Conservation (phyloP, 1,140 invertebrate genomes). For the Psilanteris sp. region DNA sequence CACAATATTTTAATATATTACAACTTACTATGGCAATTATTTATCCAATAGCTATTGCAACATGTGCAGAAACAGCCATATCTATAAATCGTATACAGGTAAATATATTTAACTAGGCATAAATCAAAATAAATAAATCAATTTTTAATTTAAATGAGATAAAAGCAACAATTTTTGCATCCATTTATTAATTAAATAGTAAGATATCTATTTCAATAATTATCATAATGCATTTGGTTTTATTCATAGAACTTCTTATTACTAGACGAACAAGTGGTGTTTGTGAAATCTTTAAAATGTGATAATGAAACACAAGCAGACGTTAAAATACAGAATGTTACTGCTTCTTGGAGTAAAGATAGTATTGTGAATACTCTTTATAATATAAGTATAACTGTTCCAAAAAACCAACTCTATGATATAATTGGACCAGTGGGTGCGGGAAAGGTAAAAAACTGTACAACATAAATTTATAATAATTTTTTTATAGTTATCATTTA, state of each 20-base stretch:
- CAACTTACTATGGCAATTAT: constrained; percentile 87
- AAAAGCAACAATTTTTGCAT: no score
- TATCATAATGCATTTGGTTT: no score
- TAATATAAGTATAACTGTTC: constrained; percentile 82
- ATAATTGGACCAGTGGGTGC: constrained; percentile 88
- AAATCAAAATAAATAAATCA: no score
- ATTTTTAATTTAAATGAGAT: no score
- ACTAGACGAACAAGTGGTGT: constrained; percentile 51
- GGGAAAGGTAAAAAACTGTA: no score
- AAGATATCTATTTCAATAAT: constrained; percentile 12
- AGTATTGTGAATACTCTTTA: constrained; percentile 82
- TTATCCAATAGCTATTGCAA: constrained; percentile 84
- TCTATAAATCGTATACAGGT: constrained; percentile 84
- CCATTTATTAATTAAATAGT: no score
- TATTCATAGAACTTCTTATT: constrained; percentile 58
- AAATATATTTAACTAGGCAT: constrained; percentile 14
- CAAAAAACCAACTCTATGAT: constrained; percentile 84
- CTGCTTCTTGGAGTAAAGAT: constrained; percentile 82
- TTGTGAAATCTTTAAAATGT: constrained; percentile 25
- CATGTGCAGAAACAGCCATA: constrained; percentile 82
- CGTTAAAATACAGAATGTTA: constrained; percentile 79
- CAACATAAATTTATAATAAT: no score
- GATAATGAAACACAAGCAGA: constrained; percentile 43
- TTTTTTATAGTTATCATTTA: no score
- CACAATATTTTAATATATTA: constrained; percentile 87